phyloP scores from a whole-genome alignment of 1,140 invertebrate species.

The Hormaphis cornu region DNA sequence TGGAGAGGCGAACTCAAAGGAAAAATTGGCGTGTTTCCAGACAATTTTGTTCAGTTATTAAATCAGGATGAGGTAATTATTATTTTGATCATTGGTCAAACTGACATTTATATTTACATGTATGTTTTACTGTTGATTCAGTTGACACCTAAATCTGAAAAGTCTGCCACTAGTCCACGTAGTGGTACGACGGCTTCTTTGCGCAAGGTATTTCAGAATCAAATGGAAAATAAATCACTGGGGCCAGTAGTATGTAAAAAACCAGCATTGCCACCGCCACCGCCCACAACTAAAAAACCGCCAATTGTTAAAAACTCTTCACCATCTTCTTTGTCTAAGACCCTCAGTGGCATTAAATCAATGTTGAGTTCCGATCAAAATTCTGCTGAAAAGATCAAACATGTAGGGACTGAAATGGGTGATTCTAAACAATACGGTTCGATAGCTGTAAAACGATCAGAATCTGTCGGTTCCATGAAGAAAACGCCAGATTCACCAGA shows the following conservation, averaged over 20 bases:
- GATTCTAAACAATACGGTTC: conserved; percentile 18
- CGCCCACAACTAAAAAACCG: conserved; percentile 22
- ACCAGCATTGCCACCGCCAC: conserved; percentile 22
- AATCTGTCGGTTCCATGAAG: conserved; percentile 25
- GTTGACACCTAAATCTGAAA: conserved; percentile 22
- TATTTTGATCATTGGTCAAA: neutral
- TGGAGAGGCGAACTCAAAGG: conserved; percentile 91
- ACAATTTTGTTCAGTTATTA: conserved; percentile 80
- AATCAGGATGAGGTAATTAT: conserved; percentile 35
- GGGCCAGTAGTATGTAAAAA: conserved; percentile 21
- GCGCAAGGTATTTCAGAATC: conserved; percentile 8
- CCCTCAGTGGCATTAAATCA: conserved; percentile 20
- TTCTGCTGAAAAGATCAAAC: neutral
- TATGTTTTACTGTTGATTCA: conserved; percentile 12
- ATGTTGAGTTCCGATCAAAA: conserved; percentile 24
- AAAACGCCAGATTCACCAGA: conserved; percentile 1
- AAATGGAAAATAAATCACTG: conserved; percentile 18
- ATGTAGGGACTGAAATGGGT: neutral
- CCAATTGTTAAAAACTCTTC: conserved; percentile 19
- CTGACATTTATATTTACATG: neutral
- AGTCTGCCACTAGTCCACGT: conserved; percentile 14
- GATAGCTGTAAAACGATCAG: conserved; percentile 22
- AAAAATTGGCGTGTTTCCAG: conserved; percentile 85
- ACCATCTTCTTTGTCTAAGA: conserved; percentile 9
- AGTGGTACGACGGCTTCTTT: conserved; percentile 14